Base-by-base conservation (phyloP, 2,888 invertebrate species). In the Nesidiocoris tenuis region DNA sequence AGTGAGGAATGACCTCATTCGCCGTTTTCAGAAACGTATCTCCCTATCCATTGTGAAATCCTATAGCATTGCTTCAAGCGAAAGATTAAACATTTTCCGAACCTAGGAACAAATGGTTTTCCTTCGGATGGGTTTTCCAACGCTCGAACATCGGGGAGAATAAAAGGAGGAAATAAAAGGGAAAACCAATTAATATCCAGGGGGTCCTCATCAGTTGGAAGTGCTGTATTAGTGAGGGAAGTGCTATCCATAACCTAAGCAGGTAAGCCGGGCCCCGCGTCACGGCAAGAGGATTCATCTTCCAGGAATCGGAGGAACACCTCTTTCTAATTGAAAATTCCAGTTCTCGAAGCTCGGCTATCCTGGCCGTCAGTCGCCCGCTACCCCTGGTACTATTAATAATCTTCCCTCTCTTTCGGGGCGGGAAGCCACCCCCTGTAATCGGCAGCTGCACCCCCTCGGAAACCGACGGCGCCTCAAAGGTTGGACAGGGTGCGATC, bases 311-410 rank as follows among this genome's bases (percentile, higher is more conserved):
- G 56, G 5, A 7, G 55, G 67, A 67, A 67, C 67, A 67, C 67
- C 67, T 67, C 67, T 67, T 67, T 67, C 67, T 67, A 67, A 67
- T 67, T 67, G 67, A 67, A 67, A 67, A 67, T 67, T 67, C 67
- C 67, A 67, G 67, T 55, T 67, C 55, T 21, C 19, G 56, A 67
- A 56, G 67, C 55, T 67, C 23, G 39, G 22, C 55, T 12, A 39
- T 39, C 39, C 39, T 3, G 12, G 39, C 39, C 39, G 39, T 39
- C 39, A 39, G 39, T 7, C 39, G 39, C 39, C n/a, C n/a, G n/a
- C n/a, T n/a, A n/a, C 39, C 65, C 39, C 55, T 55, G 55, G 54
- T 55, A 55, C 67, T 67, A 67, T 67, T 67, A 67, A 67, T 67
- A 67, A 67, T 67, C 67, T 19, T 54, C 55, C 56, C 54, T 56